Evolutionary conservation across 2,797 vertebrate genomes (phyloP).

Genomic region (Liparis tanakae): DNA sequence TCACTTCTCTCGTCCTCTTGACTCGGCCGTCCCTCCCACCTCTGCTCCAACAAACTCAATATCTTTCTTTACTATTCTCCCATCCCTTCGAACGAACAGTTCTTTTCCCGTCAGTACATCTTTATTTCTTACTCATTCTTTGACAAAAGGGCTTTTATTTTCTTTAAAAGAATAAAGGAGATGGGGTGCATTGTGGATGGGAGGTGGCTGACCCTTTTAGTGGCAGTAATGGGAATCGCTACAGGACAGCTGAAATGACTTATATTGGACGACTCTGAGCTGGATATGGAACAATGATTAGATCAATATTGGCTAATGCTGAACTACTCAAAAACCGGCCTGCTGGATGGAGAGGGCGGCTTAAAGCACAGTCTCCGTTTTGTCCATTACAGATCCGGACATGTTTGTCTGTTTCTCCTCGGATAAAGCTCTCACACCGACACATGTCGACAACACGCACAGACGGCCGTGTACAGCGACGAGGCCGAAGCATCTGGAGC

Average conservation of each 20-base stretch:
- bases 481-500: constrained; percentile 17
- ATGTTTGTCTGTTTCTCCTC: constrained; percentile 11
- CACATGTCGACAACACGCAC: background rate
- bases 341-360: constrained; percentile 18
- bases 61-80: constrained; percentile 12
- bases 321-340: constrained; percentile 37
- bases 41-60: background rate
- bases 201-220: constrained; percentile 33
- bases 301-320: constrained; percentile 59
- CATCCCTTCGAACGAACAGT: background rate
- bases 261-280: constrained; percentile 48
- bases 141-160: background rate
- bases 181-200: constrained; percentile 6
- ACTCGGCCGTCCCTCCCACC: background rate
- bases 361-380: constrained; percentile 16
- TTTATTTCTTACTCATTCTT: background rate
- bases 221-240: constrained; percentile 51
- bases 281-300: constrained; percentile 59
- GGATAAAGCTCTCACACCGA: background rate
- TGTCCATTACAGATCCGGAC: constrained; percentile 32
- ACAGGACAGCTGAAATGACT: constrained; percentile 44
- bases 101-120: background rate
- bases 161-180: constrained; percentile 13
- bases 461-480: background rate
- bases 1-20: constrained; percentile 20